Percentiles rank a stretch among this genome's conserved stretches.
phyloP scores from a whole-genome alignment of 1,140 invertebrate species.

The Lepidurus arcticus region DNA sequence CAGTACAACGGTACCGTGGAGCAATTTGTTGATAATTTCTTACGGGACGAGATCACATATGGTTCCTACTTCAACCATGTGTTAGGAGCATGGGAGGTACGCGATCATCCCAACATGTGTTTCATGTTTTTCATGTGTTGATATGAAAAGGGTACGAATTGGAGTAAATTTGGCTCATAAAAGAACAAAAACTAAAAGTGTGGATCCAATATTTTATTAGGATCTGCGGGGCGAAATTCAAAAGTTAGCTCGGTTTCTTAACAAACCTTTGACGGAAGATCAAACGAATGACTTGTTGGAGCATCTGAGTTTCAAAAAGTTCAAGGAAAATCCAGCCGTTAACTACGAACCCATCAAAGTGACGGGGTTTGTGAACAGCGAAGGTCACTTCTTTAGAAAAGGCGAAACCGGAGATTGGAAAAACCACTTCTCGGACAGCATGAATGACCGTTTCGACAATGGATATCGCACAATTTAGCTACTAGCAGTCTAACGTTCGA shows the following conservation, averaged over 20 bases:
- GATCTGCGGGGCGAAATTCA: conserved; percentile 25
- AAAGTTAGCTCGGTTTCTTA: conserved; percentile 31
- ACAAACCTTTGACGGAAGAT: conserved; percentile 29
- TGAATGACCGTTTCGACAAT: conserved; percentile 36
- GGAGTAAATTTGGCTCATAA: too few species aligned
- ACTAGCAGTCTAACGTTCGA: conserved; percentile 22
- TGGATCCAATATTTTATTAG: neutral
- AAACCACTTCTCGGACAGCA: conserved; percentile 37
- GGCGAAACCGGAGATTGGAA: conserved; percentile 39
- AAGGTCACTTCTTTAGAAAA: conserved; percentile 32
- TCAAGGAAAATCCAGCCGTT: conserved; percentile 31
- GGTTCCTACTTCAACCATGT: conserved; percentile 36
- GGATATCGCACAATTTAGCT: conserved; percentile 35
- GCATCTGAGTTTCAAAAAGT: conserved; percentile 23
- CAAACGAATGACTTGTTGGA: neutral
- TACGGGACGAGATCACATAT: conserved; percentile 52
- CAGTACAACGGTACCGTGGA: conserved; percentile 65
- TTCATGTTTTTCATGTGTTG: conserved; percentile 39
- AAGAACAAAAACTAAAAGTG: neutral
- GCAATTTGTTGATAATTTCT: conserved; percentile 69
- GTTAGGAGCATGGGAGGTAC: conserved; percentile 33
- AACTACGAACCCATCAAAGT: conserved; percentile 12
- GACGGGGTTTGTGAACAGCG: neutral
- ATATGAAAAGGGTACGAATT: conserved; percentile 35
- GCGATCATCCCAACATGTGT: conserved; percentile 37